Percentiles rank a stretch among this genome's conserved stretches.
These are phyloP conservation scores for Apotomis turbidana DNA, from an alignment of 2,888 invertebrate genomes.

Conservation along the genomic window DNA sequence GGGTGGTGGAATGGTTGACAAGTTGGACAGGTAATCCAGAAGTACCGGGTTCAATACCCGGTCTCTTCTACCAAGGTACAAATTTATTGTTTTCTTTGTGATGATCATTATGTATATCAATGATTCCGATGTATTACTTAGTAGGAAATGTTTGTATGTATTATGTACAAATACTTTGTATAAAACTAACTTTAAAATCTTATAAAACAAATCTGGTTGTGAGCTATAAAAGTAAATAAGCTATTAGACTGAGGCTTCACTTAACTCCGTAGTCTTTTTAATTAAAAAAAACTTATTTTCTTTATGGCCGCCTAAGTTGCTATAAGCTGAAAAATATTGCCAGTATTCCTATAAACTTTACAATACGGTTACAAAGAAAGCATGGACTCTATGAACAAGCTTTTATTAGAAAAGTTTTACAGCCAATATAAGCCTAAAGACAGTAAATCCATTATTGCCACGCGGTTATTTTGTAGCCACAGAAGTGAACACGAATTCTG, in stretches of 20 bases:
- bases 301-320: constrained; percentile 47
- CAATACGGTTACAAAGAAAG: constrained; percentile 36
- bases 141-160: too few relatives aligned
- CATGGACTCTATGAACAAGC: constrained; percentile 20
- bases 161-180: too few relatives aligned
- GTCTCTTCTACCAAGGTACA: too few relatives aligned
- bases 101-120: too few relatives aligned
- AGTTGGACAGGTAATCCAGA: too few relatives aligned
- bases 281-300: constrained; percentile 49
- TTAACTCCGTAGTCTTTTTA: constrained; percentile 45
- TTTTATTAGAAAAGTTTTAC: constrained; percentile 42
- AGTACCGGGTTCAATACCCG: too few relatives aligned
- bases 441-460: constrained; percentile 32
- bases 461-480: constrained; percentile 11
- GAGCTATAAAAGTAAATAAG: neutral
- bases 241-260: constrained; percentile 14
- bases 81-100: too few relatives aligned
- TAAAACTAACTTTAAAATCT: too few relatives aligned
- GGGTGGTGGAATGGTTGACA: too few relatives aligned
- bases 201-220: neutral
- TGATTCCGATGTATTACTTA: too few relatives aligned
- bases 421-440: constrained; percentile 34
- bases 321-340: constrained; percentile 49
- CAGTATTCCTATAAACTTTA: constrained; percentile 39
- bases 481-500: neutral